Evolutionary conservation across 2,888 invertebrate genomes (phyloP), one percentile per base, ranked within the genome.

Genomic region (Pinctada fucata): DNA sequence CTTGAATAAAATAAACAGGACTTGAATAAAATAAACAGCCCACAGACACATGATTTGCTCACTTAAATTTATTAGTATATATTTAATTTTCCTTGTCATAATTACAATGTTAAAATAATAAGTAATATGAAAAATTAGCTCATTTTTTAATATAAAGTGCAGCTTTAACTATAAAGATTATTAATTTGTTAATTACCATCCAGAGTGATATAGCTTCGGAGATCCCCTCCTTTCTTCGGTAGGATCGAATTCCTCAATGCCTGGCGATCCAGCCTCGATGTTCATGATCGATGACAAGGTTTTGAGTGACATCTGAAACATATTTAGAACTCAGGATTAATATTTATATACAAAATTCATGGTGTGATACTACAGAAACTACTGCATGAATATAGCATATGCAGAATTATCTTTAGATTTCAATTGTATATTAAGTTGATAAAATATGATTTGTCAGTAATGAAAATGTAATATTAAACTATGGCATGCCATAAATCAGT

Each of bases 181-280:
- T 31, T 31, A 31, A 31, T 31, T 3, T 68, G 8, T 50, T 70
- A 49, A 31, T n/a, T 50, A 70, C 70, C 70, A 70, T 50, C 70
- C 70, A 70, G 51, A 70, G 49, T 13, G 49, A 50, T 50, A 70
- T 50, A 45, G 2, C 70, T 10, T 70, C 31, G 31, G 31, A 31
- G 31, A 31, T 31, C 31, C 31, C 31, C 31, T 31, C 31, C 31
- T 31, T 31, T 31, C 31, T 31, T 31, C 70, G 50, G 70, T 50
- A 8, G 51, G 70, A 50, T 70, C 51, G 31, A 70, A 70, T 2
- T 70, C 31, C 3, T 70, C 50, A 2, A 70, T 70, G 3, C 13
- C 16, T 50, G 50, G 70, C 5, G 70, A 70, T 58, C 13, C 70
- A 50, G 70, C 50, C 51, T 70, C 50, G 10, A 70, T 70, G 49